Conservation (phyloP, 2,888 invertebrate genomes). For the Brenthis daphne region DNA sequence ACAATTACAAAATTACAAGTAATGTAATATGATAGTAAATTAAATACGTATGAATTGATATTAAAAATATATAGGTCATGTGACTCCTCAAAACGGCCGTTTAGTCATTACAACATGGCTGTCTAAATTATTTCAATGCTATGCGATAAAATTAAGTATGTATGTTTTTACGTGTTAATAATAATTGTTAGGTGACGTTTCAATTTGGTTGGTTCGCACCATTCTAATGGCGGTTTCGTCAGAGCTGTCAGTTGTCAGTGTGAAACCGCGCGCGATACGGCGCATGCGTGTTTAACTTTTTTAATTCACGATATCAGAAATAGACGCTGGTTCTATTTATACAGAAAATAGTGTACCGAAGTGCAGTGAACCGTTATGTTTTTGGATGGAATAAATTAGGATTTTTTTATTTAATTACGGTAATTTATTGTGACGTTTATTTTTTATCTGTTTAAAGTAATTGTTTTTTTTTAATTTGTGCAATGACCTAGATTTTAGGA, state of each 20-base stretch:
- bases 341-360: slow-evolving; percentile 52
- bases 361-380: slow-evolving; percentile 67
- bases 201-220: slow-evolving; percentile 48
- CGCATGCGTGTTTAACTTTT: slow-evolving; percentile 55
- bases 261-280: slow-evolving; percentile 58
- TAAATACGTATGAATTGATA: not conserved
- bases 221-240: slow-evolving; percentile 4
- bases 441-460: not conserved
- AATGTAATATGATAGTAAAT: not conserved
- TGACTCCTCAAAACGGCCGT: not conserved
- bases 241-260: slow-evolving; percentile 51
- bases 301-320: slow-evolving; percentile 41
- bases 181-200: slow-evolving; percentile 33
- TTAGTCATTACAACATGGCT: slow-evolving; percentile 8
- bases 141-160: not conserved
- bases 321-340: slow-evolving; percentile 53
- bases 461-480: slow-evolving; percentile 12
- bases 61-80: not conserved
- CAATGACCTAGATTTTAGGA: slow-evolving; percentile 11
- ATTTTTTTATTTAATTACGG: slow-evolving; percentile 26
- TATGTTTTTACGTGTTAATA: not conserved
- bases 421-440: slow-evolving; percentile 17
- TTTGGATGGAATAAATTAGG: slow-evolving; percentile 39
- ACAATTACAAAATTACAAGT: too few species aligned
- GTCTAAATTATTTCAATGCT: slow-evolving; percentile 1